Conservation (phyloP, 2,888 invertebrate genomes). For the Agriopis marginaria region DNA sequence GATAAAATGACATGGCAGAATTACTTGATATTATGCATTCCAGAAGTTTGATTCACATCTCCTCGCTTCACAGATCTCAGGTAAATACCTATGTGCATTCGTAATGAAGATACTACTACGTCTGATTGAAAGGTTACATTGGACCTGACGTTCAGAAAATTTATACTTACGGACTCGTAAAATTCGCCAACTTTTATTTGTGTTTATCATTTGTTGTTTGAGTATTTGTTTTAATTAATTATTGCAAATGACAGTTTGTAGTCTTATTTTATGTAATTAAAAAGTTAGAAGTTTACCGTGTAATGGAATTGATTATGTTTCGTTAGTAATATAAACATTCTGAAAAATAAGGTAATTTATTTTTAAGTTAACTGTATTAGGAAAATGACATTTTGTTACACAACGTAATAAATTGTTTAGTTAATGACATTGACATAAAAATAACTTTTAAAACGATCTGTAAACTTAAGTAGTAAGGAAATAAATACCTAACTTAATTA, state of each 20-base stretch:
- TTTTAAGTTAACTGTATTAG: background rate
- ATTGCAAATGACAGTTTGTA: background rate
- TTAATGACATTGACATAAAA: too few species aligned
- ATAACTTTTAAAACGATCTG: too few species aligned
- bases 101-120: slow-evolving; percentile 21
- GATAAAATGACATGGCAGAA: background rate
- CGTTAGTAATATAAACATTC: background rate
- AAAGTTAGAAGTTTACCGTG: background rate
- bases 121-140: slow-evolving; percentile 17
- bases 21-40: background rate
- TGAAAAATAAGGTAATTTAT: background rate
- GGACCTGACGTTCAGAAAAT: slow-evolving; percentile 1
- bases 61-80: slow-evolving; percentile 9
- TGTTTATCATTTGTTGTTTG: slow-evolving; percentile 3
- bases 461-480: too few species aligned
- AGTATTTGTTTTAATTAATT: background rate
- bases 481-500: too few species aligned
- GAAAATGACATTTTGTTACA: too few species aligned
- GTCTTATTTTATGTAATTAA: background rate
- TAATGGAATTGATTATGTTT: background rate
- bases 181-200: background rate
- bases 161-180: background rate
- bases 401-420: too few species aligned
- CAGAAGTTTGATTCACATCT: background rate
- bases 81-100: slow-evolving; percentile 23